phyloP scores from a whole-genome alignment of 2,113 vertebrate species.

The Lontra canadensis region DNA sequence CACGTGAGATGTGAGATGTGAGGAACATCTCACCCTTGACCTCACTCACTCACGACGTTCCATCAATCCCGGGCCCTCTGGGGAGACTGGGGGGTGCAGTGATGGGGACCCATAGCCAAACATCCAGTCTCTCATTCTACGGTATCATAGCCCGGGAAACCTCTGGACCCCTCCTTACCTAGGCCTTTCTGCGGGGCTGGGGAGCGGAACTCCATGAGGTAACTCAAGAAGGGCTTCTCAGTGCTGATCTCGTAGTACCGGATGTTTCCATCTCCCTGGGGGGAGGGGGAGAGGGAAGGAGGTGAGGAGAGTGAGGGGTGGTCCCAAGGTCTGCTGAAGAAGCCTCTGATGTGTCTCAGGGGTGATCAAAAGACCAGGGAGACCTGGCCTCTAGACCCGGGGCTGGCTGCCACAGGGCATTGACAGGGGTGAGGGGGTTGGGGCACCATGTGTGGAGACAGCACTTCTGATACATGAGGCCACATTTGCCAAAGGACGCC shows the following conservation, averaged over 20 bases:
- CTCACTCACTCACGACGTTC: background rate
- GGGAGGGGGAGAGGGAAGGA: background rate
- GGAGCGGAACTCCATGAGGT: conserved; percentile 98
- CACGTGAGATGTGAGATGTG: too few species aligned
- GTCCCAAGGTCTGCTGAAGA: background rate
- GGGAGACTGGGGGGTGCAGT: too few species aligned
- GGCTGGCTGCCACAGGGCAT: background rate
- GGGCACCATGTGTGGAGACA: background rate
- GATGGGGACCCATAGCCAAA: background rate
- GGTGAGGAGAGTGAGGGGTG: background rate
- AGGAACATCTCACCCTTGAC: background rate
- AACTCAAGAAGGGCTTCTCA: conserved; percentile 96
- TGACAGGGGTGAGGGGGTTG: too few species aligned
- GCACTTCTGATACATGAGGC: background rate
- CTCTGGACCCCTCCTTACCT: conserved; percentile 84
- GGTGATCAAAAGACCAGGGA: background rate
- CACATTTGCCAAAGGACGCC: background rate
- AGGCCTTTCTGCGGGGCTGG: conserved; percentile 96
- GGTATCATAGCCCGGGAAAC: rapidly evolving
- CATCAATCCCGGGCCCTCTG: rapidly evolving
- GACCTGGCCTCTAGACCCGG: background rate
- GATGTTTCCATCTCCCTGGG: conserved; percentile 97
- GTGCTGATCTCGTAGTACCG: conserved; percentile 96
- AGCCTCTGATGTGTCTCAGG: background rate
- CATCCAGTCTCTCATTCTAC: background rate